A percentile compares a stretch with the other conserved stretches of the same genome.
Conservation (phyloP, 2,888 invertebrate genomes). For the Spatulosminthurus flaviceps region DNA sequence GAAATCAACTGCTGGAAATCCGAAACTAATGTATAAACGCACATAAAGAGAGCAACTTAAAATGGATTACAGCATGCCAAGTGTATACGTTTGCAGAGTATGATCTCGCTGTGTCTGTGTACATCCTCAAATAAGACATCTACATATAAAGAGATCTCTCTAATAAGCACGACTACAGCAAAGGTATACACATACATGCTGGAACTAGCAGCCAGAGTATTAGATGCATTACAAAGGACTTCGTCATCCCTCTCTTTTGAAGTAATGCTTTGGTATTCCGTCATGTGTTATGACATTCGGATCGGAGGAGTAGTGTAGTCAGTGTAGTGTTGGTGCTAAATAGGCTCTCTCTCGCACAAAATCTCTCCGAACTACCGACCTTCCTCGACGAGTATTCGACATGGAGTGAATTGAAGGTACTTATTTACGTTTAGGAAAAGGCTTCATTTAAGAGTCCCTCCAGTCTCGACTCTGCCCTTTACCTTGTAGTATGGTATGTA, state of each 20-base stretch:
- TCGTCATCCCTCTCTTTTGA: slow-evolving; percentile 11
- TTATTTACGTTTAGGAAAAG: background rate
- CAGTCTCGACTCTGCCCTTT: no score
- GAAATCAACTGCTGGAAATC: slow-evolving; percentile 18
- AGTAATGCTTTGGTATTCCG: slow-evolving; percentile 20
- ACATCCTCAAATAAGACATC: no score
- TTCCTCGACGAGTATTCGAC: background rate
- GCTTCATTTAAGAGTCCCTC: no score
- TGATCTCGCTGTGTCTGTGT: no score
- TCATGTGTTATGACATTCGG: slow-evolving; percentile 33
- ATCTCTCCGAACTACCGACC: background rate
- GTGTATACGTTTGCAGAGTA: background rate
- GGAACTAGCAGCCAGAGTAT: background rate
- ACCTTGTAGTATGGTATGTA: no score
- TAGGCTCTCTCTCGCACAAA: slow-evolving; percentile 8
- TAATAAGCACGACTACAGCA: no score
- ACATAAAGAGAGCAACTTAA: slow-evolving; percentile 5
- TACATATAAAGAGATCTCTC: no score
- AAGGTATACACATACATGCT: no score
- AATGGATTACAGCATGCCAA: slow-evolving; percentile 18
- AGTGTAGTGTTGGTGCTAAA: slow-evolving; percentile 30
- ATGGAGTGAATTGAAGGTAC: background rate
- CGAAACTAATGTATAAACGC: slow-evolving; percentile 5
- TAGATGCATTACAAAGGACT: background rate
- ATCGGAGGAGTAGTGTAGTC: background rate